Percentiles rank a stretch among this genome's conserved stretches.
These are phyloP conservation scores for Callimorpha dominula DNA, from an alignment of 2,888 invertebrate genomes.

Conservation along the genomic window DNA sequence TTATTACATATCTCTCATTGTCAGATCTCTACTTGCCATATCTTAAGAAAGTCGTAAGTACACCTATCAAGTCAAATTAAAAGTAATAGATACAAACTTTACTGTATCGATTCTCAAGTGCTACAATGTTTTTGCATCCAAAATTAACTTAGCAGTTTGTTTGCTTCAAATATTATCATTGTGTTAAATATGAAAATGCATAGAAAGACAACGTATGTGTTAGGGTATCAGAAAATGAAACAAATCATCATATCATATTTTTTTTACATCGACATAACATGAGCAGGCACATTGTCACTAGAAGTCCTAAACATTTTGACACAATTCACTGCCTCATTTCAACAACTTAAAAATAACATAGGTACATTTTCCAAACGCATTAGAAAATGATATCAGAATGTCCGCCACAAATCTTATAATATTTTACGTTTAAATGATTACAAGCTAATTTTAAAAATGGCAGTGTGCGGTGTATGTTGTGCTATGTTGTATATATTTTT, in stretches of 20 bases:
- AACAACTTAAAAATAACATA: not conserved
- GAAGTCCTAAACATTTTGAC: not conserved
- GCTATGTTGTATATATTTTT: not conserved
- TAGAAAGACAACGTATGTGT: too few relatives aligned
- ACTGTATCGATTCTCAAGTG: not conserved
- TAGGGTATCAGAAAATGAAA: not conserved
- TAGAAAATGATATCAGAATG: not conserved
- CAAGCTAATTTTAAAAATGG: not conserved
- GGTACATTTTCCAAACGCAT: conserved; percentile 2
- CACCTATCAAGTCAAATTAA: too few relatives aligned
- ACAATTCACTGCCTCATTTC: not conserved
- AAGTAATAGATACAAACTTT: too few relatives aligned
- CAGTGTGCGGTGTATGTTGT: not conserved
- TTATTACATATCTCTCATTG: too few relatives aligned
- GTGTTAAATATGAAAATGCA: not conserved
- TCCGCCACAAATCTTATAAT: not conserved
- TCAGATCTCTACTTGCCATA: too few relatives aligned
- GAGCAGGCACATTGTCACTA: not conserved
- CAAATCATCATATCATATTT: conserved; percentile 5
- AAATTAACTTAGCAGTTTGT: not conserved
- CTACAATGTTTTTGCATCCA: not conserved
- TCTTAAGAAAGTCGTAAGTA: too few relatives aligned
- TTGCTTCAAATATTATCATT: not conserved
- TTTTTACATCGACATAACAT: not conserved
- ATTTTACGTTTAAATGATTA: not conserved